Base-by-base conservation (phyloP, 2,888 invertebrate genomes). In the Polydrusus pterygomalis region DNA sequence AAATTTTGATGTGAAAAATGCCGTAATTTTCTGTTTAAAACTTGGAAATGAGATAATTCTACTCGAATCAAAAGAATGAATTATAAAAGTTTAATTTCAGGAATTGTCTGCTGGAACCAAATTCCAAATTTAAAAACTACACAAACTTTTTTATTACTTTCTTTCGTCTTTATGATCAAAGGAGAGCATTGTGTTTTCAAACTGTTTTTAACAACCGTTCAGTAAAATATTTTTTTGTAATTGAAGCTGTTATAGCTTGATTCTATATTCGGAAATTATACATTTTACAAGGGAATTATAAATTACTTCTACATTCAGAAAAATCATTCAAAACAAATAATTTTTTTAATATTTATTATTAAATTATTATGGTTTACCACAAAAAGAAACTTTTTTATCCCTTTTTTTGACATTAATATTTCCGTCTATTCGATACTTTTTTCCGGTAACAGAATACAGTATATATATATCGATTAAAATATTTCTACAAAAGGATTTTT, bases 121-220 rank as follows among this genome's bases (percentile, higher is more conserved):
- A 60, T 60, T 60, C 58, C 11, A 17, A 34, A 60, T 60, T 60
- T 60, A 60, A 11, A 60, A 38, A 60, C 58, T 60, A 60, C 17
- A 60, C 58, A 17, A 60, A 60, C 38, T 60, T 60, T 56, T 47
- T 38, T 60, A 60, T 60, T 60, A 60, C 38, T 60, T 60, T 60
- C 38, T 60, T 60, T 60, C 13, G 40, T 17, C 38, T 60, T 38
- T 38, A 38, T 60, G 58, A 60, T 60, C 58, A 60, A 60, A 60
- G 58, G 2, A 17, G 18, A 38, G 58, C 30, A 60, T 60, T 60
- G 38, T 60, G 11, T 38, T 38, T 9, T 10, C 18, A 60, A 60
- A 34, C 56, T 60, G 18, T 38, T 38, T 38, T 17, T 38, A 38
- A 38, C 15, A 38, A 18, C 10, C 58, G 8, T 18, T 38, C 7